phyloP scores from a whole-genome alignment of 1,140 invertebrate genomes.

The Drosophila equinoxialis region DNA sequence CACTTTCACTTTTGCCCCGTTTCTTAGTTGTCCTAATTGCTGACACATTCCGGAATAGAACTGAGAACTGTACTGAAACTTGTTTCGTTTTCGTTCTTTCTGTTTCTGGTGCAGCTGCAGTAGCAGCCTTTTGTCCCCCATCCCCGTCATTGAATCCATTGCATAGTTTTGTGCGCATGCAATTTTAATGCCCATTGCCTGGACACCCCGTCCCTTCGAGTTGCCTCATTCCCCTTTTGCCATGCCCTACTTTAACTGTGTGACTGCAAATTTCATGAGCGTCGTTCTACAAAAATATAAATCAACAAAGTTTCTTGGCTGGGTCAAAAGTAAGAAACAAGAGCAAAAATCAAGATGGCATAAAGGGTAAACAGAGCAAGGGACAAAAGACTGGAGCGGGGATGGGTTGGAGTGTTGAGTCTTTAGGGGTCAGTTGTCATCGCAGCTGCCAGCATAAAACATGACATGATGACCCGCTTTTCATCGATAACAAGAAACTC shows the following conservation, averaged over 20 bases:
- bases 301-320: slow-evolving; percentile 66
- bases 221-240: neutral
- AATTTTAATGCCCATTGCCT: slow-evolving; percentile 69
- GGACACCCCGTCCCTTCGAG: no score
- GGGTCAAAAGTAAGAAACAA: neutral
- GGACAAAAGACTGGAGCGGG: neutral
- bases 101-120: neutral
- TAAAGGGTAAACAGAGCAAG: neutral
- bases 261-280: slow-evolving; percentile 64
- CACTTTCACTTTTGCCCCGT: neutral
- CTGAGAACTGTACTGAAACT: neutral
- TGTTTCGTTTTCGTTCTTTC: neutral
- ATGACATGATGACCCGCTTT: slow-evolving; percentile 37
- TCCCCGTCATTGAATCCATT: slow-evolving; percentile 15
- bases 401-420: neutral
- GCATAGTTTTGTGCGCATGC: slow-evolving; percentile 73
- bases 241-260: neutral
- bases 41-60: slow-evolving; percentile 41
- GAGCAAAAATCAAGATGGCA: no score
- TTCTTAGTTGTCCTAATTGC: slow-evolving; percentile 57
- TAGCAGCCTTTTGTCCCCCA: neutral
- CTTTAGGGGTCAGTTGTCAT: slow-evolving; percentile 31
- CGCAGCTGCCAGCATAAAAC: slow-evolving; percentile 43
- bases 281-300: slow-evolving; percentile 59
- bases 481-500: slow-evolving; percentile 24